A percentile compares a stretch with the other conserved stretches of the same genome.
phyloP scores from a whole-genome alignment of 2,888 invertebrate species.

The Acleris holmiana region DNA sequence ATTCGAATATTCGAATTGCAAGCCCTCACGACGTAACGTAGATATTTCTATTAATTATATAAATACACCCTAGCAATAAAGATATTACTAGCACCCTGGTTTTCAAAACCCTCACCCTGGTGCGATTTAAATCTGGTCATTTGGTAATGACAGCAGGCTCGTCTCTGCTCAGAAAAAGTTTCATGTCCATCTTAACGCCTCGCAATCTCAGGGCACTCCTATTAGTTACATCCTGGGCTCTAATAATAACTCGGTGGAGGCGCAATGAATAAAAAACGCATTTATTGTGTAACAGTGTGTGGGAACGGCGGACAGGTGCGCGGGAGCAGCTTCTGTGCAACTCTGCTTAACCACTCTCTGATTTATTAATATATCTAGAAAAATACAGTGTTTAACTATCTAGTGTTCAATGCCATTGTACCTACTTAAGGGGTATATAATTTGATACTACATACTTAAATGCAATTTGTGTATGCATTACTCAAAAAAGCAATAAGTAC shows the following conservation, averaged over 20 bases:
- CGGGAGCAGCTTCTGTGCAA: conserved; percentile 32
- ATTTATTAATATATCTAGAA: conserved; percentile 15
- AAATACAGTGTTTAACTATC: too few species aligned
- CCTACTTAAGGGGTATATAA: too few species aligned
- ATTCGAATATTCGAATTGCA: too few species aligned
- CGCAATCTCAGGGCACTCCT: conserved; percentile 40
- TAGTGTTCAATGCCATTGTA: too few species aligned
- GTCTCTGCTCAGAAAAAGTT: conserved; percentile 21
- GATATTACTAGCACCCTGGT: too few species aligned
- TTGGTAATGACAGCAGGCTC: conserved; percentile 11
- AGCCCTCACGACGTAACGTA: too few species aligned
- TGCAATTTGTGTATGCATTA: too few species aligned
- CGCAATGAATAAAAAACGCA: conserved; percentile 69
- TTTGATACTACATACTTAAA: too few species aligned
- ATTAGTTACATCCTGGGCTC: conserved; percentile 62
- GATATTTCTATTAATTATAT: too few species aligned
- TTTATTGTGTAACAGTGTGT: conserved; percentile 73
- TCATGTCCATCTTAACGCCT: conserved; percentile 26
- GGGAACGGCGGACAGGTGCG: conserved; percentile 74
- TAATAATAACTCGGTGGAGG: conserved; percentile 54
- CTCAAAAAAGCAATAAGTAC: too few species aligned
- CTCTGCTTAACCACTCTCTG: conserved; percentile 18
- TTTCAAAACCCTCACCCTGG: too few species aligned
- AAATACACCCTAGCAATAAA: too few species aligned
- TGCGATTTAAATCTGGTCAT: conserved; percentile 9